Base-by-base conservation (phyloP, 2,888 invertebrate genomes). In the Mythimna vitellina region DNA sequence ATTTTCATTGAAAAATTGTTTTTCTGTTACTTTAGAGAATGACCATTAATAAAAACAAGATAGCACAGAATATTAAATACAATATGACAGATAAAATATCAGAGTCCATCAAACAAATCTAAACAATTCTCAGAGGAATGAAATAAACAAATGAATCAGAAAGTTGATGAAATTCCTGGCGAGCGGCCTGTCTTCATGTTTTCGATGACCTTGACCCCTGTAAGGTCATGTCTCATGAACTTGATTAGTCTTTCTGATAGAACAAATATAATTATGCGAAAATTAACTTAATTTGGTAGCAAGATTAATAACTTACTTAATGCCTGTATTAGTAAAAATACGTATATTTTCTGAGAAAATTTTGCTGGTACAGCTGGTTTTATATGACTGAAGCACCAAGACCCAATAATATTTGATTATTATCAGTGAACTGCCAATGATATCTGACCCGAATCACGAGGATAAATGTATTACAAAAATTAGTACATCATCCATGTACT, bases 91-190 rank as follows among this genome's bases (percentile, higher is more conserved):
- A 54, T 35, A 0, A 49, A 25, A 42, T 32, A 22, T 22, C 38
- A 14, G 14, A 61, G 63, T 58, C 22, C 12, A 79, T 51, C 9
- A 64, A 60, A 73, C 4, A 64, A 38, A 65, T 54, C n/a, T 1
- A 29, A 63, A 81, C 25, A 56, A 61, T 57, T 71, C 12, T 38
- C 17, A 22, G 7, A 32, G 35, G 1, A 17, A 65, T 49, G 29
- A 79, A n/a, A 66, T 61, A 61, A 61, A 74, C 22, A 68, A 54
- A 57, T 57, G 7, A 38, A 73, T 60, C n/a, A 75, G 32, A 77
- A 42, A 80, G 25, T 61, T 64, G 10, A 75, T 62, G 35, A 65
- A 80, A 68, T 75, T 60, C 53, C 35, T 35, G 12, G 32, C n/a
- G 8, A 35, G 22, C 14, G 38, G 25, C 38, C 20, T 53, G 25